Evolutionary conservation across 2,888 invertebrate species (phyloP), one percentile per base, ranked within the genome.

Genomic region (Laothoe populi): DNA sequence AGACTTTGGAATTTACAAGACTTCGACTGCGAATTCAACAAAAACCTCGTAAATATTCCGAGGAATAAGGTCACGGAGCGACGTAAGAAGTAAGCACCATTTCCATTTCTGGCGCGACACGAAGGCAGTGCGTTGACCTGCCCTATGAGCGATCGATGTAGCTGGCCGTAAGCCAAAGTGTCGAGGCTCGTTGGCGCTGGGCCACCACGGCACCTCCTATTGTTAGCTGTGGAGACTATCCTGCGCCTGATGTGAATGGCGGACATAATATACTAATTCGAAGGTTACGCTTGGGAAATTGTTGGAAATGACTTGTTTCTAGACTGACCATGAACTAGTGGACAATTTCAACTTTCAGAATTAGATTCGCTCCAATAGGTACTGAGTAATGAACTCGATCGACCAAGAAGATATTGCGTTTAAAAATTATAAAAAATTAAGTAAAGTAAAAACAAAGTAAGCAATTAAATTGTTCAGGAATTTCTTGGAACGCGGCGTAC

Each of bases 61-160:
- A 31, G 26, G 40, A 61, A 61, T 61, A 61, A 61, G 42, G 60
- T 61, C 48, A 53, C 49, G 48, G 49, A 53, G 26, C 19, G 53
- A 61, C 49, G 49, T 24, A 49, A 42, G 60, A 61, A 53, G 49
- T 53, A 61, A 42, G 26, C 60, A 42, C 53, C 53, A 61, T 61
- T 61, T 61, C 40, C 60, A 61, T 61, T 61, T 61, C 60, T 61
- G 60, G 60, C 60, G 57, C 57, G 57, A 38, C 40, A 62, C 63
- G 73, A 73, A 75, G 73, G 75, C 64, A 76, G 80, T 73, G 61
- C 81, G 70, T 78, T 80, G 82, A 81, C 82, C 83, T 66, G 70
- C 68, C 69, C 70, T 68, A 71, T 74, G 70, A 74, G 66, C 83
- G 81, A 84, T 83, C 83, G 83, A 83, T 83, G 81, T 68, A 77